Conservation (phyloP, 2,113 vertebrate genomes). For the Galbula dea region DNA sequence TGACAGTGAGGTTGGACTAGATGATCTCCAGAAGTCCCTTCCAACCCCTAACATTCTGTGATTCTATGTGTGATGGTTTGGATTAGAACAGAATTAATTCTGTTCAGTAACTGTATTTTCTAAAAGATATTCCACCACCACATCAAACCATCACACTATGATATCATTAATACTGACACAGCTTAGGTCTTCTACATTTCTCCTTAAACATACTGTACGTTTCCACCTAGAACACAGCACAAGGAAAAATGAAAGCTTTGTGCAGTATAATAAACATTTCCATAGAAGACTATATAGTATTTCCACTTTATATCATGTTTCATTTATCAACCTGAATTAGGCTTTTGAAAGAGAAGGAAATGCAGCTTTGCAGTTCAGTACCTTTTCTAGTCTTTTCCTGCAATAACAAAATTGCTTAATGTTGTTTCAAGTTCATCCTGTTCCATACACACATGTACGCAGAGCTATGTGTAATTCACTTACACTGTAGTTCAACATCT, state of each 20-base stretch:
- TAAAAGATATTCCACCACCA: too few relatives aligned
- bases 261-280: constrained; percentile 33
- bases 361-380: constrained; percentile 38
- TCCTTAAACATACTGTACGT: neutral
- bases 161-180: neutral
- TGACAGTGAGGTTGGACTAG: too few relatives aligned
- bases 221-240: neutral
- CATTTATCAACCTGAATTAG: constrained; percentile 56
- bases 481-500: constrained; percentile 59
- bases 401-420: constrained; percentile 68
- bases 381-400: constrained; percentile 49
- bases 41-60: too few relatives aligned
- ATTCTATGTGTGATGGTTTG: too few relatives aligned
- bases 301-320: constrained; percentile 55
- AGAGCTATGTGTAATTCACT: constrained; percentile 63
- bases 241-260: constrained; percentile 50
- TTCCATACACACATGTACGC: constrained; percentile 43
- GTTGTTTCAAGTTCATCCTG: constrained; percentile 71
- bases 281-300: constrained; percentile 7
- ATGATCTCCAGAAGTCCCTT: too few relatives aligned
- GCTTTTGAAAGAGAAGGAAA: constrained; percentile 39
- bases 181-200: neutral
- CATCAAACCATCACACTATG: too few relatives aligned
- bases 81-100: too few relatives aligned
- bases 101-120: too few relatives aligned